A percentile compares a stretch with the other conserved stretches of the same genome.
phyloP scores from a whole-genome alignment of 2,797 vertebrate species.

The Neopelma chrysocephalum region DNA sequence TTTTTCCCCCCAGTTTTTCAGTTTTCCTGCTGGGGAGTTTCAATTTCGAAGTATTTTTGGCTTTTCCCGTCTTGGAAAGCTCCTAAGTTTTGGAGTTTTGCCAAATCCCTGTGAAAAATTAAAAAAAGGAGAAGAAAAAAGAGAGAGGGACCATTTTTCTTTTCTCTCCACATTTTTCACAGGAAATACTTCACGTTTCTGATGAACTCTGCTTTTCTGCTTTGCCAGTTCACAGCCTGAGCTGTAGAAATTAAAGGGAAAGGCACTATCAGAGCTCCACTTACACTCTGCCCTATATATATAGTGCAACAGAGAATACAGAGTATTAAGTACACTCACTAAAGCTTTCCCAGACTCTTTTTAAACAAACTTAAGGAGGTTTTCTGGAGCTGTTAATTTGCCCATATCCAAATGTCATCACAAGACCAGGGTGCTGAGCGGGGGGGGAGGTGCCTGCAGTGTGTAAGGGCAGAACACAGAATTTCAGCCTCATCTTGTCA shows the following conservation, averaged over 20 bases:
- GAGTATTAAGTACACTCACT: fast-evolving
- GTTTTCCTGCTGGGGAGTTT: constrained; percentile 14
- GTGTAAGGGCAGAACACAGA: neutral
- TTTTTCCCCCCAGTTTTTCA: neutral
- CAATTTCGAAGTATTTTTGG: constrained; percentile 35
- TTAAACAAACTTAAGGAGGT: neutral
- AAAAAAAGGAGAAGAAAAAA: neutral
- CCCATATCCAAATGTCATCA: fast-evolving
- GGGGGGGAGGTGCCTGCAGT: neutral
- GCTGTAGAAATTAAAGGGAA: constrained; percentile 10
- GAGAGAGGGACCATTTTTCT: constrained; percentile 12
- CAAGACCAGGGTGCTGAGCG: neutral
- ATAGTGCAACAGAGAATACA: neutral
- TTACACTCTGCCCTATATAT: neutral
- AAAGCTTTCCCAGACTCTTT: neutral
- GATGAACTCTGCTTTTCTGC: constrained; percentile 46
- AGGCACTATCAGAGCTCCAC: neutral
- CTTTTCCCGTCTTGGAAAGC: constrained; percentile 10
- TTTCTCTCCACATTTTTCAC: constrained; percentile 35
- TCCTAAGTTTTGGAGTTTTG: neutral
- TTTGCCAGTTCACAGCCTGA: constrained; percentile 12
- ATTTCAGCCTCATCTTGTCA: neutral
- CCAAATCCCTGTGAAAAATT: constrained; percentile 59
- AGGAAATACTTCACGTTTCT: constrained; percentile 56
- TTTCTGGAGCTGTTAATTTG: neutral